phyloP scores from a whole-genome alignment of 1,140 invertebrate species.

The Bombus confusus region DNA sequence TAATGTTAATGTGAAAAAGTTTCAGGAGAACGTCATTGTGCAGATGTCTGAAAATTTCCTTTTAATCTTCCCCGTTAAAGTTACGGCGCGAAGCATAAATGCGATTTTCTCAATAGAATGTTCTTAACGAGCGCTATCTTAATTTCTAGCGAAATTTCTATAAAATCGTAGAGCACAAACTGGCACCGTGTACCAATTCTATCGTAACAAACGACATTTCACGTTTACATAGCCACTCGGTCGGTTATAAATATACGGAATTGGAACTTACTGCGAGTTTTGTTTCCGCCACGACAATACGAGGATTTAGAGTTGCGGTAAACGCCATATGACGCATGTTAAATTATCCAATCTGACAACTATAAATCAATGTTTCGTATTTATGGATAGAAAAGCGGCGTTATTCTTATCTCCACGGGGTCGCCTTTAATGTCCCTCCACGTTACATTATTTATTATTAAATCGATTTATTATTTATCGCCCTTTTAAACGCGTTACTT shows the following conservation, averaged over 20 bases:
- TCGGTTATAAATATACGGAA: conserved; percentile 11
- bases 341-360: conserved; percentile 16
- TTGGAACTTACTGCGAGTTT: background rate
- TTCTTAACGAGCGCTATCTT: no score
- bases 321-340: background rate
- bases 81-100: no score
- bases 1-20: no score
- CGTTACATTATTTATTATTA: background rate
- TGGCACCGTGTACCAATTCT: background rate
- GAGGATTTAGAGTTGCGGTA: background rate
- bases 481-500: no score
- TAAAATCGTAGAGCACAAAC: background rate
- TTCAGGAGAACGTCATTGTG: no score
- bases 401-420: background rate
- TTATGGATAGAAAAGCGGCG: background rate
- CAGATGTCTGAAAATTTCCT: no score
- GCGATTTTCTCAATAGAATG: no score
- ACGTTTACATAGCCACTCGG: background rate
- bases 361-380: conserved; percentile 19
- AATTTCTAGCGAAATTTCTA: background rate
- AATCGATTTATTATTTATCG: background rate
- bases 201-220: background rate
- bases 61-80: no score
- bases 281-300: background rate
- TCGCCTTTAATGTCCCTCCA: background rate